phyloP scores from a whole-genome alignment of 2,888 invertebrate genomes.

The Clepsis dumicolana region DNA sequence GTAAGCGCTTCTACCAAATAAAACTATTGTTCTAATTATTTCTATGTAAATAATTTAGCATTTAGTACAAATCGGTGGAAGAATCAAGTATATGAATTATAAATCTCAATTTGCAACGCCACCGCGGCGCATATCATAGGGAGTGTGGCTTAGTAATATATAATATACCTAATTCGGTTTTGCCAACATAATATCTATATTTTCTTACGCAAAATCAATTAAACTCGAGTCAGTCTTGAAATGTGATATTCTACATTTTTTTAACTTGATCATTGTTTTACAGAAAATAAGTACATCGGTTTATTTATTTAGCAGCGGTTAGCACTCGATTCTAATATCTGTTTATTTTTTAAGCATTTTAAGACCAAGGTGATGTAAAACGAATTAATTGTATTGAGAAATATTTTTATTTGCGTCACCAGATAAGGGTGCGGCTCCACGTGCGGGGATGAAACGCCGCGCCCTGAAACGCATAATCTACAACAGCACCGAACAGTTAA shows the following conservation, averaged over 20 bases:
- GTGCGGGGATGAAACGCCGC: neutral
- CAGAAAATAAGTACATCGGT: constrained; percentile 38
- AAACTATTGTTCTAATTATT: constrained; percentile 62
- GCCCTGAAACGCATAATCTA: constrained; percentile 28
- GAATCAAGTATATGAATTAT: constrained; percentile 58
- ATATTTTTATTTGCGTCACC: constrained; percentile 25
- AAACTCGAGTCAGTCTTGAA: constrained; percentile 24
- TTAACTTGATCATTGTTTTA: constrained; percentile 28
- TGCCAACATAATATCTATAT: constrained; percentile 38
- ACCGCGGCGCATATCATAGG: constrained; percentile 44
- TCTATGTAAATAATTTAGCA: constrained; percentile 78
- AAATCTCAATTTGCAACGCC: constrained; percentile 55
- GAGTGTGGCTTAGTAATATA: constrained; percentile 45
- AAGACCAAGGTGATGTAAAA: constrained; percentile 39
- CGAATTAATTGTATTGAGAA: constrained; percentile 24
- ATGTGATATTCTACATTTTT: constrained; percentile 36
- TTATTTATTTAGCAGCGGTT: constrained; percentile 22
- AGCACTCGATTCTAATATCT: constrained; percentile 27
- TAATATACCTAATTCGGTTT: constrained; percentile 36
- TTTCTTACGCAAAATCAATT: constrained; percentile 38
- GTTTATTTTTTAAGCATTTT: constrained; percentile 31
- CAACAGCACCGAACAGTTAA: constrained; percentile 35
- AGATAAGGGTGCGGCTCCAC: constrained; percentile 26
- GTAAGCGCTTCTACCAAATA: constrained; percentile 82
- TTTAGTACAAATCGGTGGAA: constrained; percentile 84